These are phyloP conservation scores for Tetrao urogallus DNA, from an alignment of 2,113 vertebrate species.

Conservation along the genomic window DNA sequence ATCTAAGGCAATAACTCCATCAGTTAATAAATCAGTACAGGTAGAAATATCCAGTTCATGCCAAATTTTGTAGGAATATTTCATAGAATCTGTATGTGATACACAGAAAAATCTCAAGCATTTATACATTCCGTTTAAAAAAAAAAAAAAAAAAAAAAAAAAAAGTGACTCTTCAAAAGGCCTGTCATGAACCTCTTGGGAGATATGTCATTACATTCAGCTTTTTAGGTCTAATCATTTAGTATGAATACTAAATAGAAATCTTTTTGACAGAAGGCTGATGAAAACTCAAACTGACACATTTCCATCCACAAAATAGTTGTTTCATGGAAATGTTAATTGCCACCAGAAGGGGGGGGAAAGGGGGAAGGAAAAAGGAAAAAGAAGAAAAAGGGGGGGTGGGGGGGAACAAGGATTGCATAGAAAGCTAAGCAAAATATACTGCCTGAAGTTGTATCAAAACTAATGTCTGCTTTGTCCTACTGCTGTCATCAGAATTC, in stretches of 20 bases:
- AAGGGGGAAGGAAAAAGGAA: too few species aligned
- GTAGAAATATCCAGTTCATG: neutral
- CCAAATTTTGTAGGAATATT: neutral
- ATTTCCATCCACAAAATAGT: neutral
- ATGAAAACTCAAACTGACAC: neutral
- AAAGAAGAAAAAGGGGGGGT: neutral
- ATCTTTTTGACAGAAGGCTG: neutral
- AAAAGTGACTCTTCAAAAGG: neutral
- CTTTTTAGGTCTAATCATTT: neutral
- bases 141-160: neutral
- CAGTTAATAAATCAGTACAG: slow-evolving; percentile 20
- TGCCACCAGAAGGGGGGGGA: neutral
- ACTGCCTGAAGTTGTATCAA: neutral
- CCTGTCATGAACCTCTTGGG: neutral
- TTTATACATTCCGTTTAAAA: neutral
- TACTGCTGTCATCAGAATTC: neutral
- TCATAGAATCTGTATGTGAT: neutral
- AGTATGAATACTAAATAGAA: neutral
- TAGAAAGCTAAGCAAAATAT: neutral
- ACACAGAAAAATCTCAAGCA: neutral
- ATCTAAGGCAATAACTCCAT: slow-evolving; percentile 1
- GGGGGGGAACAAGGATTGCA: neutral
- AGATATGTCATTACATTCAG: neutral
- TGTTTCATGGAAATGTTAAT: neutral
- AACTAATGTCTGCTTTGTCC: neutral